Conservation (phyloP, 2,797 vertebrate genomes). For the Malurus splendens region DNA sequence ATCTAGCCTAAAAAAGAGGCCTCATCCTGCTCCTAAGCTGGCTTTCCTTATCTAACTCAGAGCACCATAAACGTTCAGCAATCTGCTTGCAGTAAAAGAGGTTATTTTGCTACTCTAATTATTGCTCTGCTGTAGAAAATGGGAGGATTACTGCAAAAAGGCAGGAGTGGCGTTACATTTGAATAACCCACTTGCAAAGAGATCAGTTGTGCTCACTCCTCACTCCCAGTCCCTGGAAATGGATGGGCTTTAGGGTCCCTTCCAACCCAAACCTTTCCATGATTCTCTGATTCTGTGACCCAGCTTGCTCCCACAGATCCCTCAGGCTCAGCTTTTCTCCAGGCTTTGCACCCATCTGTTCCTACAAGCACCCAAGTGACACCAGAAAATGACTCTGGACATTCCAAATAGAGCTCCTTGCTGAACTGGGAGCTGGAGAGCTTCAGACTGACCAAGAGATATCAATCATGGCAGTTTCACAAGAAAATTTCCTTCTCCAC, state of each 20-base stretch:
- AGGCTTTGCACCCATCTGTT: fast-evolving
- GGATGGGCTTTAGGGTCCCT: background rate
- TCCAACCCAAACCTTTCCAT: background rate
- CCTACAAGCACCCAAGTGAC: background rate
- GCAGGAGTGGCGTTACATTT: background rate
- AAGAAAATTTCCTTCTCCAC: background rate
- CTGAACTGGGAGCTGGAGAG: background rate
- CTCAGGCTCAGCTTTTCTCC: background rate
- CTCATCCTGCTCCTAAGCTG: background rate
- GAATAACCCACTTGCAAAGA: background rate
- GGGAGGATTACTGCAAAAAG: background rate
- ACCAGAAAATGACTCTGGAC: too few relatives aligned
- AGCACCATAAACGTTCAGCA: background rate
- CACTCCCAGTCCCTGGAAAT: background rate
- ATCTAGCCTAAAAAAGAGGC: background rate
- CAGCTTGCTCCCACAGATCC: background rate
- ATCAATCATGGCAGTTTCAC: background rate
- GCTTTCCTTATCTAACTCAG: background rate
- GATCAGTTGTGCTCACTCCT: background rate
- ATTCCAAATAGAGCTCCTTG: background rate
- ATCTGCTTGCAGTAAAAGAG: background rate
- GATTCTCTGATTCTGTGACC: background rate
- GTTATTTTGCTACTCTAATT: background rate
- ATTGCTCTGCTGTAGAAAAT: background rate
- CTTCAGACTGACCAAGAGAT: background rate